Base-by-base conservation (phyloP, 2,888 invertebrate genomes). In the Gasteruption jaculator region DNA sequence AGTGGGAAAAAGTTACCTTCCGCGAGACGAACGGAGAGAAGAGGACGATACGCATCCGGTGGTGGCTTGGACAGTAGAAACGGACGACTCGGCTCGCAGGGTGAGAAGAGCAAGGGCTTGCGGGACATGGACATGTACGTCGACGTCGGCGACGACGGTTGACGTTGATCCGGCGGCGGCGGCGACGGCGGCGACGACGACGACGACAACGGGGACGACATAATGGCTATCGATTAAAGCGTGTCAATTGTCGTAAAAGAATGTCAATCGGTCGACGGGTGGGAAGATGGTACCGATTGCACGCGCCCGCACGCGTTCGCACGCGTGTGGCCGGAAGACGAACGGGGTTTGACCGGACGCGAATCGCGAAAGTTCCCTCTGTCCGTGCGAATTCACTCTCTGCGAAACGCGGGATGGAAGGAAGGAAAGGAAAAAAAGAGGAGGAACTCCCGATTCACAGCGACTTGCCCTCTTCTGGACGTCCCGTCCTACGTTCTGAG, bases 401-500 rank as follows among this genome's bases (percentile, higher is more conserved):
- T n/a, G n/a, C n/a, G n/a, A n/a, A n/a, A n/a, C n/a, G n/a, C n/a
- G n/a, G n/a, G n/a, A 42, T 47, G 53, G 56, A 54, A 48, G 54
- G 54, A 52, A 54, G 51, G 57, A 52, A 52, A 11, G 37, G 42
- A 37, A 39, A 16, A 37, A 31, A 47, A 39, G 39, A 38, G 38
- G 27, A 14, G 12, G 36, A 29, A 25, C n/a, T n/a, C n/a, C n/a
- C n/a, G n/a, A 25, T 48, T 46, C 39, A 44, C 52, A 56, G 53
- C 57, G 51, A 58, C 55, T 64, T 53, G 60, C 52, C 58, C 57
- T 60, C 62, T 57, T 61, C 56, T 53, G 56, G 58, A 61, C 60
- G 55, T 60, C 57, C 60, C 57, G 60, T 61, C 59, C 61, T 57
- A 57, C n/a, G n/a, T n/a, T n/a, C n/a, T 58, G 60, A 50, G 60